A percentile compares a stretch with the other conserved stretches of the same genome.
These are phyloP conservation scores for Lottia gigantea DNA, from an alignment of 2,888 invertebrate genomes.

Conservation along the genomic window DNA sequence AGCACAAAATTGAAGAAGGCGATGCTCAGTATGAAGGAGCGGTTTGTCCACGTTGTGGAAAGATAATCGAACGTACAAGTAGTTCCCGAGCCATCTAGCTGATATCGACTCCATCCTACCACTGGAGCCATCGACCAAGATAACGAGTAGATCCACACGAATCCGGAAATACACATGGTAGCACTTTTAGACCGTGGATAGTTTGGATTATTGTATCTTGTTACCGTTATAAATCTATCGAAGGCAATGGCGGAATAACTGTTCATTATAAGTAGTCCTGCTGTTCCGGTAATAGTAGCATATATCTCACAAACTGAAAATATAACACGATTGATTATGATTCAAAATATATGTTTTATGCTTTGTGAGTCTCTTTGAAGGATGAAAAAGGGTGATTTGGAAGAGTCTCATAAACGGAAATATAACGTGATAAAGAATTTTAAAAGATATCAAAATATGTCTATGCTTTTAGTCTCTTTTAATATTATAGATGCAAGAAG, in stretches of 20 bases:
- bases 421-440: too few relatives aligned
- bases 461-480: too few relatives aligned
- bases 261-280: slow-evolving; percentile 37
- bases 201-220: slow-evolving; percentile 22
- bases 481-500: too few relatives aligned
- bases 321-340: too few relatives aligned
- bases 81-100: slow-evolving; percentile 35
- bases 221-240: slow-evolving; percentile 34
- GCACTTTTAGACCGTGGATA: slow-evolving; percentile 24
- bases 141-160: slow-evolving; percentile 29
- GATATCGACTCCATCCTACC: slow-evolving; percentile 29
- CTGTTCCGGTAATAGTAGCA: slow-evolving; percentile 26
- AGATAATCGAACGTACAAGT: slow-evolving; percentile 39
- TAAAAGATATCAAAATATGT: too few relatives aligned
- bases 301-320: slow-evolving; percentile 37
- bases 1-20: slow-evolving; percentile 29
- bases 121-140: slow-evolving; percentile 31
- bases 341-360: too few relatives aligned
- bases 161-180: slow-evolving; percentile 17
- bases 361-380: too few relatives aligned
- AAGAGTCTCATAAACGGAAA: too few relatives aligned
- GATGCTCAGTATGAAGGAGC: slow-evolving; percentile 28
- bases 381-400: too few relatives aligned
- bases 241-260: slow-evolving; percentile 35
- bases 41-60: slow-evolving; percentile 15